These are phyloP conservation scores for Falcaria lacertinaria DNA, from an alignment of 2,888 invertebrate species.

Conservation along the genomic window DNA sequence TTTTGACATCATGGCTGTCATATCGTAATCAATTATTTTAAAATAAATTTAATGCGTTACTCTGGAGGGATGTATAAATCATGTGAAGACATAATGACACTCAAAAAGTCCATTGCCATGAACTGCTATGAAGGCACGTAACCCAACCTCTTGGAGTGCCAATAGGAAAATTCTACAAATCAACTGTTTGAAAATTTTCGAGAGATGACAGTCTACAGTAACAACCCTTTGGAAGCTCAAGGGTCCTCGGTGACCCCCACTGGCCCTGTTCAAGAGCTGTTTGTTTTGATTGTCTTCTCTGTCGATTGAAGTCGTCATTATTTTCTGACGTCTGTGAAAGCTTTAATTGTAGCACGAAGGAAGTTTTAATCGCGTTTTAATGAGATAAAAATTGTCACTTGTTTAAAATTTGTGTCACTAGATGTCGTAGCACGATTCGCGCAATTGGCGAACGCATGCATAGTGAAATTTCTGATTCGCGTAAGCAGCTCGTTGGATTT, in stretches of 20 bases:
- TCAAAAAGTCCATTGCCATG: conserved; percentile 4
- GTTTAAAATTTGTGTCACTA: too few species aligned
- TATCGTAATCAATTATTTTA: too few species aligned
- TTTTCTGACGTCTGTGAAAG: conserved; percentile 3
- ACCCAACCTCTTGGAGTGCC: conserved; percentile 29
- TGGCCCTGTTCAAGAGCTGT: conserved; percentile 31
- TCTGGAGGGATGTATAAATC: too few species aligned
- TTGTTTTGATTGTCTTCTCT: conserved; percentile 11
- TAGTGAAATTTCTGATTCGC: too few species aligned
- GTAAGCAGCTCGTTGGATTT: too few species aligned
- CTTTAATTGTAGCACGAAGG: conserved; percentile 1
- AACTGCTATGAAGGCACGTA: conserved; percentile 29
- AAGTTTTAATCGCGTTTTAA: too few species aligned
- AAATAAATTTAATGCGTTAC: too few species aligned
- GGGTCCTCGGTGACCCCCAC: conserved; percentile 35
- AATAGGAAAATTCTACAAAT: conserved; percentile 72
- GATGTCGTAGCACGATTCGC: too few species aligned
- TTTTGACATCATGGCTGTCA: too few species aligned
- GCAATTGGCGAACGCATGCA: too few species aligned
- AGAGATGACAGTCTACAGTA: conserved; percentile 48
- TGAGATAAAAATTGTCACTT: too few species aligned
- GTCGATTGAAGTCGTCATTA: conserved; percentile 7
- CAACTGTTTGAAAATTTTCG: conserved; percentile 63
- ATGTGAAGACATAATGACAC: neutral
- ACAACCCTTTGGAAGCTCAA: conserved; percentile 63